Base-by-base conservation (phyloP, 2,888 invertebrate genomes). In the Apodemia duryi region DNA sequence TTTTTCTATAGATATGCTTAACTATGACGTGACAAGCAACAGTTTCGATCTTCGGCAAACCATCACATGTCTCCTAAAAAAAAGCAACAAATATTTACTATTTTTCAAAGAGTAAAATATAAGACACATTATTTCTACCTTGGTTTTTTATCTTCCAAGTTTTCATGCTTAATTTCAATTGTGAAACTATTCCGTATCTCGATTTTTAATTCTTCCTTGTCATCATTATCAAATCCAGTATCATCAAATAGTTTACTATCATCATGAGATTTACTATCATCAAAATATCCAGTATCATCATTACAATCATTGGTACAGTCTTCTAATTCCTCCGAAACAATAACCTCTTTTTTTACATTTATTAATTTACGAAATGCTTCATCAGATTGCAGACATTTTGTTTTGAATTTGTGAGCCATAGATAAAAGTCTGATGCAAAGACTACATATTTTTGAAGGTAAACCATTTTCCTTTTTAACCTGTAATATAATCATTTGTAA, bases 321-420 rank as follows among this genome's bases (percentile, higher is more conserved):
- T 28, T 54, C 10, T 11, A 54, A 29, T 29, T 28, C 29, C 10
- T 28, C 29, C 3, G 54, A 10, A 10, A 28, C 1, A 10, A 7
- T 54, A 29, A 54, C 54, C 54, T 54, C 54, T 29, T 29, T 29
- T 29, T 54, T 54, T 7, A 54, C 28, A 13, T 52, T 28, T 38
- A 21, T 35, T 7, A 54, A 52, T 43, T 64, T 38, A 13, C 43
- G 57, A 28, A 64, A 57, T 32, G 43, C 43, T 29, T 43, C 57
- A 38, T 64, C 63, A 10, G 43, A 52, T 54, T 64, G n/a, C 4
- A 64, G 11, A 43, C 64, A 60, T 3, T 57, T 64, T 1, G 6
- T 64, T 64, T 64, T 64, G 13, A 64, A 64, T 4, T 57, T 64
- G 46, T 63, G 61, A 32, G 63, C 66, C 38, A 54, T 63, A 1